Conservation (phyloP, 1,140 invertebrate genomes). For the Drosophila jambulina region DNA sequence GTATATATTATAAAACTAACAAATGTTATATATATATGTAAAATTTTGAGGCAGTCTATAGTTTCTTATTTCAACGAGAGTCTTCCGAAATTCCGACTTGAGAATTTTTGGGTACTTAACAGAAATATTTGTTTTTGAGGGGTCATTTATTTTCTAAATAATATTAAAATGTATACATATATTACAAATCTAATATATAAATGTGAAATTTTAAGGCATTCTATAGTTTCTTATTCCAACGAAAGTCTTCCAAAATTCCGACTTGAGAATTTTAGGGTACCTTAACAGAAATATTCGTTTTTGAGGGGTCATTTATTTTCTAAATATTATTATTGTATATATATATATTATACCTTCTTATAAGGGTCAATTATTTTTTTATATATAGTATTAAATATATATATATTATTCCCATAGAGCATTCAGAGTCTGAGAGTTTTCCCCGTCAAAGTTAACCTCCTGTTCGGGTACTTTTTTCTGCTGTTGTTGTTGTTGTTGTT, state of each 20-base stretch:
- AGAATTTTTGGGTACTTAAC: not conserved
- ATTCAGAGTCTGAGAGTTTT: not conserved
- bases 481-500: not conserved
- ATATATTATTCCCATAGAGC: not conserved
- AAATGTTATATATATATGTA: not conserved
- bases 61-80: not conserved
- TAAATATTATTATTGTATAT: too few species aligned
- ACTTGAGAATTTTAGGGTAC: not conserved
- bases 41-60: not conserved
- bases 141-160: too few species aligned
- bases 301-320: too few species aligned
- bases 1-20: not conserved
- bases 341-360: too few species aligned
- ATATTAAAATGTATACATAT: too few species aligned
- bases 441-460: not conserved
- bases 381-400: not conserved
- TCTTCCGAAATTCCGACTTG: too few species aligned
- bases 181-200: not conserved
- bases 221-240: not conserved
- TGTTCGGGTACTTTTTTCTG: conserved; percentile 2
- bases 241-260: too few species aligned
- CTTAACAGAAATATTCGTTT: too few species aligned
- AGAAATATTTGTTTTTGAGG: too few species aligned
- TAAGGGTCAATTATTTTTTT: not conserved
- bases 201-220: not conserved